Percentiles rank a stretch among this genome's conserved stretches.
Evolutionary conservation across 2,113 vertebrate genomes (phyloP).

Genomic region (Phodopus roborovskii): DNA sequence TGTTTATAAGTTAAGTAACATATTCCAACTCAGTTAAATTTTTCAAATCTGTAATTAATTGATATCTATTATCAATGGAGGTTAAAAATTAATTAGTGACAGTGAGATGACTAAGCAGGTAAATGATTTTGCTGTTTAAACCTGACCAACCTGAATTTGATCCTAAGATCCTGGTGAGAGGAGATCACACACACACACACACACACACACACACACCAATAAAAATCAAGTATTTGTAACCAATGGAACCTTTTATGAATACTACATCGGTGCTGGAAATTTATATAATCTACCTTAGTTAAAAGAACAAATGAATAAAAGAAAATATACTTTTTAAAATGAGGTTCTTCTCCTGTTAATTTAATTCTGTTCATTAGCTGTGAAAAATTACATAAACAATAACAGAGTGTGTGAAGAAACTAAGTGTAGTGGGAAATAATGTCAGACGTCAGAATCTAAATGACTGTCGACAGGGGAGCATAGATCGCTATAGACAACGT

Average conservation of each 20-base stretch:
- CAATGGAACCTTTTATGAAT: constrained; percentile 53
- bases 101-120: too few relatives aligned
- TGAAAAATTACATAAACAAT: constrained; percentile 66
- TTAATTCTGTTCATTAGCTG: constrained; percentile 48
- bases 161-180: background rate
- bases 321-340: constrained; percentile 51
- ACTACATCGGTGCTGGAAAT: constrained; percentile 57
- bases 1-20: constrained; percentile 58
- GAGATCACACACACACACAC: background rate
- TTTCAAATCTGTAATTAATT: constrained; percentile 49
- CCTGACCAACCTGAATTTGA: background rate
- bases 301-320: constrained; percentile 58
- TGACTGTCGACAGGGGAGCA: constrained; percentile 63
- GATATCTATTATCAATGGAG: background rate
- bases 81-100: constrained; percentile 52
- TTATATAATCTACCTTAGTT: constrained; percentile 63
- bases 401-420: constrained; percentile 64
- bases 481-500: constrained; percentile 56
- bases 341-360: background rate
- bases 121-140: background rate
- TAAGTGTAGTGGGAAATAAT: constrained; percentile 61
- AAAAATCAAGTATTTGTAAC: constrained; percentile 58
- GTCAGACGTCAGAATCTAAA: constrained; percentile 67
- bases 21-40: constrained; percentile 43
- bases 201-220: background rate